Evolutionary conservation across 2,797 vertebrate genomes (phyloP), one percentile per base, ranked within the genome.

Genomic region (Eptatretus atami): DNA sequence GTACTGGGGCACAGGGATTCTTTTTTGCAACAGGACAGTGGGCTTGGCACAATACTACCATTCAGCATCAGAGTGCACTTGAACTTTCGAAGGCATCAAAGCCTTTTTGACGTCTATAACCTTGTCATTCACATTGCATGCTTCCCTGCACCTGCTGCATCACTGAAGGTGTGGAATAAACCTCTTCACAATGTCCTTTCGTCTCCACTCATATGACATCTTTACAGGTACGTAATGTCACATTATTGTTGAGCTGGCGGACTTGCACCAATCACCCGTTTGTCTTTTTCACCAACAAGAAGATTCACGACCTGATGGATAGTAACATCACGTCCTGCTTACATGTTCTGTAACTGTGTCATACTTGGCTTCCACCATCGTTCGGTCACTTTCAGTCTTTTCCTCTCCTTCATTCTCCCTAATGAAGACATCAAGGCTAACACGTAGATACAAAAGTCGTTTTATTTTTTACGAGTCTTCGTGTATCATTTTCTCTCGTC

Each of bases 191-290:
- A 44, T 44, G 31, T 44, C 31, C 31, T n/a, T 44, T 44, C 31
- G 31, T 44, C 31, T 44, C 31, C 31, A 86, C 73, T 86, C 81
- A 0, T n/a, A 69, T 75, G 74, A 92, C 74, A 10, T 86, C 1
- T 79, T 77, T 44, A 83, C 82, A 0, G 86, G 86, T 2, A 86
- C 79, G 13, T 84, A 70, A 93, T 63, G 8, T 84, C 67, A 75
- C 76, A 65, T 76, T 72, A 3, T 77, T 76, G 1, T 78, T 77
- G 1, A 82, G 75, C 68, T 77, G 72, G 52, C 78, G 76, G 53
- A 80, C 84, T 75, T 86, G 79, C 86, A 92, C 84, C 86, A 88
- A 73, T 87, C 84, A 3, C n/a, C 70, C 65, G 12, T 82, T 90
- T 55, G 81, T 77, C 70, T 83, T 87, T 67, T 72, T 78, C 66